Evolutionary conservation across 2,797 vertebrate genomes (phyloP).

Genomic region (Lagothrix lagotricha): DNA sequence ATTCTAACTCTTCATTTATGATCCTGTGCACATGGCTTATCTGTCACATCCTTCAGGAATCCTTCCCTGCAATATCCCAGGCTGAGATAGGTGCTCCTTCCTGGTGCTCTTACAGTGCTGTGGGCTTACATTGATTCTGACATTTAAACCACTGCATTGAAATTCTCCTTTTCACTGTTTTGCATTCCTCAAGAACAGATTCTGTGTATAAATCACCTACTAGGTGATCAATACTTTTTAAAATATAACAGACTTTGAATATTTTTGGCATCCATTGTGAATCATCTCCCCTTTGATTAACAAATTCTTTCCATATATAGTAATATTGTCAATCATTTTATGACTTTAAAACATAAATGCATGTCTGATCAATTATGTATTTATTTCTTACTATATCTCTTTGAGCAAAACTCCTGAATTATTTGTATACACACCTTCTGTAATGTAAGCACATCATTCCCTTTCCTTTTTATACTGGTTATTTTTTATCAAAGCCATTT

Average conservation of each 20-base stretch:
- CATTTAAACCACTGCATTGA: neutral
- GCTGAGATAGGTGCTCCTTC: neutral
- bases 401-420: neutral
- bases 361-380: neutral
- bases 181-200: neutral
- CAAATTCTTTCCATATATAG: neutral
- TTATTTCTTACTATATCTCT: neutral
- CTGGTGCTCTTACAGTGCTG: neutral
- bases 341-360: neutral
- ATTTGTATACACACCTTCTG: neutral
- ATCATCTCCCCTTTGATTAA: neutral
- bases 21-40: neutral
- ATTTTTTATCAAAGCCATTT: neutral
- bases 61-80: neutral
- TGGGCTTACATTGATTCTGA: neutral
- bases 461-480: neutral
- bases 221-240: neutral
- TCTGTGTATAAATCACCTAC: neutral
- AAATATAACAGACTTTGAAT: neutral
- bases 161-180: neutral
- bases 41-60: neutral
- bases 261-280: neutral
- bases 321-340: neutral
- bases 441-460: neutral
- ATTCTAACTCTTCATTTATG: neutral